phyloP scores from a whole-genome alignment of 2,113 vertebrate genomes.

The Colinus virginianus region DNA sequence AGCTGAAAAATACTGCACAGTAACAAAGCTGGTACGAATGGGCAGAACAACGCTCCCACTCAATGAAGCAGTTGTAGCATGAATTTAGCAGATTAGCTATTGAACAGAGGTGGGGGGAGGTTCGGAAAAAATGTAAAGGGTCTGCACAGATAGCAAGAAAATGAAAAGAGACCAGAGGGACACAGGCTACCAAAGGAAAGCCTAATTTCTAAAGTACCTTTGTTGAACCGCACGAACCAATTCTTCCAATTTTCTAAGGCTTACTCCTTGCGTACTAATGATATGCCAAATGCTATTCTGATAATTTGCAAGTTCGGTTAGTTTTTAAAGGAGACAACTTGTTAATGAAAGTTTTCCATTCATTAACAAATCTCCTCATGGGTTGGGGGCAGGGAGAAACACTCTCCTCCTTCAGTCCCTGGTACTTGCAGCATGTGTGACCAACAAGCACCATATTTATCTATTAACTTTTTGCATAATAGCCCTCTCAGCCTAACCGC shows the following conservation, averaged over 20 bases:
- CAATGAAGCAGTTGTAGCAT: slow-evolving; percentile 85
- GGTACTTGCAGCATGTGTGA: slow-evolving; percentile 35
- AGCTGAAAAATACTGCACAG: slow-evolving; percentile 88
- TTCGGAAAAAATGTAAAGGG: slow-evolving; percentile 44
- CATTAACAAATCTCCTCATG: slow-evolving; percentile 59
- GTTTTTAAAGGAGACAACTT: slow-evolving; percentile 68
- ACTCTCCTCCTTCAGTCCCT: slow-evolving; percentile 34
- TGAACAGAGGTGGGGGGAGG: slow-evolving; percentile 76
- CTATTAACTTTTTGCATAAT: slow-evolving; percentile 18
- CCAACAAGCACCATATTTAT: slow-evolving; percentile 43
- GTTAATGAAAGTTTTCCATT: slow-evolving; percentile 71
- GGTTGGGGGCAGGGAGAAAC: slow-evolving; percentile 17
- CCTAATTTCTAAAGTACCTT: slow-evolving; percentile 69
- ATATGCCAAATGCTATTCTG: slow-evolving; percentile 58
- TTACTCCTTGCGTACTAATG: slow-evolving; percentile 57
- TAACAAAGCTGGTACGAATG: slow-evolving; percentile 87
- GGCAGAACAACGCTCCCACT: slow-evolving; percentile 87
- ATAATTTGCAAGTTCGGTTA: slow-evolving; percentile 63
- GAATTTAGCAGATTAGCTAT: slow-evolving; percentile 92
- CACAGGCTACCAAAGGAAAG: slow-evolving; percentile 56
- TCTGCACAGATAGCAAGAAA: slow-evolving; percentile 65
- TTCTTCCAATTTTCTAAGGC: slow-evolving; percentile 67
- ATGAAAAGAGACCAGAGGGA: slow-evolving; percentile 59
- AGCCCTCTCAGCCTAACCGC: not conserved
- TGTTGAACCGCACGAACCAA: slow-evolving; percentile 61